Percentiles rank a stretch among this genome's conserved stretches.
Evolutionary conservation across 2,797 vertebrate genomes (phyloP).

Genomic region (Selene dorsalis): DNA sequence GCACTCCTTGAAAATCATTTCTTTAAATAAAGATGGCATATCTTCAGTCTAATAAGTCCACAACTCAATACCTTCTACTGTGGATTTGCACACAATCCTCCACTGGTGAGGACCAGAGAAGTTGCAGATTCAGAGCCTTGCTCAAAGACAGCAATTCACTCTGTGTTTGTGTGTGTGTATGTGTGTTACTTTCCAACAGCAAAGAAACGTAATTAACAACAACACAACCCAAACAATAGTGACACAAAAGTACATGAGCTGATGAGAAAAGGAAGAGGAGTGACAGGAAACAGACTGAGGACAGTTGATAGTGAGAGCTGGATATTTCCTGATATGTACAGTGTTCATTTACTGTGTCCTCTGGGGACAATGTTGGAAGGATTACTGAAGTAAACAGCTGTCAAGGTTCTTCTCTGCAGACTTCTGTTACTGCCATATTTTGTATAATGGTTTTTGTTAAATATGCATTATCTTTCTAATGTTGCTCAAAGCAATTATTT

Average conservation of each 20-base stretch:
- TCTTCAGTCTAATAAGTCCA: background rate
- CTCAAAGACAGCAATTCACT: conserved; percentile 7
- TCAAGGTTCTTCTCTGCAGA: background rate
- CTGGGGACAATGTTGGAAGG: background rate
- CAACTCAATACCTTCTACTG: background rate
- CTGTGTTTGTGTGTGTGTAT: background rate
- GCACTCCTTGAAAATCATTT: too few relatives aligned
- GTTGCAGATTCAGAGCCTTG: conserved; percentile 28
- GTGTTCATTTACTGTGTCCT: background rate
- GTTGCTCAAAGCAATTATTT: background rate
- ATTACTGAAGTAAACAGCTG: background rate
- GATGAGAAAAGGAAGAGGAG: background rate
- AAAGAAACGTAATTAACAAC: background rate
- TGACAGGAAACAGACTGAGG: background rate
- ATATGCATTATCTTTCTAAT: background rate
- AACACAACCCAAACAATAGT: background rate
- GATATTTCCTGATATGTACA: background rate
- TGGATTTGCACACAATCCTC: conserved; percentile 2
- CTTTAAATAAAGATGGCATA: background rate
- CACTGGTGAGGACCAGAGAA: conserved; percentile 19
- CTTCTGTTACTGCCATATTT: background rate
- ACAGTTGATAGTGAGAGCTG: background rate
- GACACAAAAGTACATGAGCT: too few relatives aligned
- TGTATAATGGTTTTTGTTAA: background rate
- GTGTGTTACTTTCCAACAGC: background rate